Evolutionary conservation across 2,888 invertebrate genomes (phyloP), one percentile per base, ranked within the genome.

Genomic region (Mimachlamys varia): DNA sequence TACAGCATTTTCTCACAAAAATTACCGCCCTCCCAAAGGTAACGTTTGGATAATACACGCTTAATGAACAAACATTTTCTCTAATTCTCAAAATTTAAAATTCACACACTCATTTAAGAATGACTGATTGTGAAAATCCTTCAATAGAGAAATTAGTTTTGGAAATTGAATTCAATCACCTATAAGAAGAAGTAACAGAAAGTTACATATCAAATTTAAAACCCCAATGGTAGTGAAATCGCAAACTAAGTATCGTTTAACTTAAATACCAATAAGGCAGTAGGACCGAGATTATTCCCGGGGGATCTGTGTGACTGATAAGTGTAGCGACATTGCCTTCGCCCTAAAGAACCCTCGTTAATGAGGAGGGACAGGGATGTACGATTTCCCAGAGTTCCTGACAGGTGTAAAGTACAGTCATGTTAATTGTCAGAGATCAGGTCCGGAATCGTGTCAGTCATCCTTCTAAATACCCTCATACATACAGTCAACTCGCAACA

Each of bases 401-500:
- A 76, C 76, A 76, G 76, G 27, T 27, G 27, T 4, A 76, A 76
- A 76, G 76, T 76, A 76, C 27, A 3, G 27, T 33, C 27, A 33
- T 76, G 76, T 33, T 76, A 33, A 27, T 76, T 76, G 76, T 10
- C 27, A 76, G 33, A 76, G 27, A 76, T 76, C 33, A 76, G 33
- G 22, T 33, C 2, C 27, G 76, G 27, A 76, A 27, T 33, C 2
- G 22, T 33, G 76, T 76, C 76, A 76, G 33, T 76, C 76, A 76
- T 27, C 76, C 3, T 76, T 76, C 76, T 13, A 22, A 76, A 76
- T 76, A 76, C 76, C 76, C 76, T 76, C 33, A 76, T 76, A 76
- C 76, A 27, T 10, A 76, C 12, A 76, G 76, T 33, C 76, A 76
- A 76, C 76, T 27, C 76, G 33, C 33, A 2, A 76, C 33, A 33